phyloP scores from a whole-genome alignment of 2,113 vertebrate genomes.

The Chaetorhynchus papuensis region DNA sequence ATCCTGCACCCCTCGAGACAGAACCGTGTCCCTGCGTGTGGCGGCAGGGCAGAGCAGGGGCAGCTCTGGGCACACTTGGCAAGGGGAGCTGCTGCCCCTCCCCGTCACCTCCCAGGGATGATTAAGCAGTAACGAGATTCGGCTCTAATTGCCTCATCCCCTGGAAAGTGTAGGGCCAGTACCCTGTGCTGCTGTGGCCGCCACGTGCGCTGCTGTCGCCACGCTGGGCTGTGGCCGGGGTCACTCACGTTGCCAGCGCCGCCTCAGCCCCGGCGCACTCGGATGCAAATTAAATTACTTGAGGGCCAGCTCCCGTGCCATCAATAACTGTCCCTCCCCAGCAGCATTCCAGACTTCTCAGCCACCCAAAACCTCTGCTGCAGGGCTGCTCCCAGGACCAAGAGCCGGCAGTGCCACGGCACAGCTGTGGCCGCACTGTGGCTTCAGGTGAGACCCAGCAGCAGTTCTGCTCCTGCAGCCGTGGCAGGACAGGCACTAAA shows the following conservation, averaged over 20 bases:
- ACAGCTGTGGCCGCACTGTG: accelerated
- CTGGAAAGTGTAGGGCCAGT: neutral
- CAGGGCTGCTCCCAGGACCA: neutral
- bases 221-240: accelerated
- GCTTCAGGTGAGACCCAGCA: neutral
- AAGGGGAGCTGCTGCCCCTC: neutral
- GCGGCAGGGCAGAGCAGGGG: neutral
- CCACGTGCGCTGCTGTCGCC: neutral
- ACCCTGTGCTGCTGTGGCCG: neutral
- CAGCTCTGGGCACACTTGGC: neutral
- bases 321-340: neutral
- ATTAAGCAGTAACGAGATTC: constrained; percentile 52
- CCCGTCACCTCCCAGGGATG: neutral
- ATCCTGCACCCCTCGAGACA: accelerated
- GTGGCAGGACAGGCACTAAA: neutral
- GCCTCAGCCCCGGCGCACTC: accelerated
- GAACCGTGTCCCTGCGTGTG: accelerated
- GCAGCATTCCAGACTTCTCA: accelerated
- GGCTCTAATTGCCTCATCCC: constrained; percentile 17
- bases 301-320: neutral
- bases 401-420: neutral
- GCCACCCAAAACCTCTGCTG: neutral
- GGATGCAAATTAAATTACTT: neutral
- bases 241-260: neutral
- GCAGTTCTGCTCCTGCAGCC: neutral